Evolutionary conservation across 2,797 vertebrate species (phyloP).

Genomic region (Apogon talboti): DNA sequence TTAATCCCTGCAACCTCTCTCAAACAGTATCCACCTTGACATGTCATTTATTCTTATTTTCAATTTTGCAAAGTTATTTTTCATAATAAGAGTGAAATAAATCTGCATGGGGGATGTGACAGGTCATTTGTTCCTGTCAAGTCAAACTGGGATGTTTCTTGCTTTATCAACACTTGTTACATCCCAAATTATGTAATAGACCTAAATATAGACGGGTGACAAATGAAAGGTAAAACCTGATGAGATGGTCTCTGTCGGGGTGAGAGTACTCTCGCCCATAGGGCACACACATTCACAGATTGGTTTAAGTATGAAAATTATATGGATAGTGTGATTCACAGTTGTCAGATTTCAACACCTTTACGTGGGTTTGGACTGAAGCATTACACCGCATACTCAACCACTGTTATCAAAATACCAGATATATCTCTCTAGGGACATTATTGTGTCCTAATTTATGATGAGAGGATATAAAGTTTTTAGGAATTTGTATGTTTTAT

Average conservation of each 20-base stretch:
- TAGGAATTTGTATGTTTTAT: too few relatives aligned
- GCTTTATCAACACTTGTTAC: constrained; percentile 46
- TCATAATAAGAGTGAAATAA: constrained; percentile 55
- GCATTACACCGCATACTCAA: too few relatives aligned
- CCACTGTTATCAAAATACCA: too few relatives aligned
- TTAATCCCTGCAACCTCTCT: constrained; percentile 39
- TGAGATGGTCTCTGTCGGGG: too few relatives aligned
- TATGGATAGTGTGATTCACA: too few relatives aligned
- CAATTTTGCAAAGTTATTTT: constrained; percentile 55
- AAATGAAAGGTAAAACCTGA: too few relatives aligned
- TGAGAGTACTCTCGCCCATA: too few relatives aligned
- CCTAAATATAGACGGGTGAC: constrained; percentile 24
- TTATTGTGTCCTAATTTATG: neutral
- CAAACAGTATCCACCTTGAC: constrained; percentile 50
- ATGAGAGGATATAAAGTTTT: neutral
- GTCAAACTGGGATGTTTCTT: constrained; percentile 38
- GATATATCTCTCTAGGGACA: neutral
- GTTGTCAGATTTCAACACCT: too few relatives aligned
- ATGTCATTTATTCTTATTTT: constrained; percentile 66
- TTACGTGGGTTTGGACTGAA: too few relatives aligned
- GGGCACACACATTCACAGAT: too few relatives aligned
- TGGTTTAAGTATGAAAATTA: too few relatives aligned
- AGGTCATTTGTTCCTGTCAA: constrained; percentile 67
- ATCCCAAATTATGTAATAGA: constrained; percentile 26
- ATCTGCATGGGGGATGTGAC: constrained; percentile 60